Percentiles rank a stretch among this genome's conserved stretches.
These are phyloP conservation scores for Calameuta pallipes DNA, from an alignment of 2,888 invertebrate genomes.

Conservation along the genomic window DNA sequence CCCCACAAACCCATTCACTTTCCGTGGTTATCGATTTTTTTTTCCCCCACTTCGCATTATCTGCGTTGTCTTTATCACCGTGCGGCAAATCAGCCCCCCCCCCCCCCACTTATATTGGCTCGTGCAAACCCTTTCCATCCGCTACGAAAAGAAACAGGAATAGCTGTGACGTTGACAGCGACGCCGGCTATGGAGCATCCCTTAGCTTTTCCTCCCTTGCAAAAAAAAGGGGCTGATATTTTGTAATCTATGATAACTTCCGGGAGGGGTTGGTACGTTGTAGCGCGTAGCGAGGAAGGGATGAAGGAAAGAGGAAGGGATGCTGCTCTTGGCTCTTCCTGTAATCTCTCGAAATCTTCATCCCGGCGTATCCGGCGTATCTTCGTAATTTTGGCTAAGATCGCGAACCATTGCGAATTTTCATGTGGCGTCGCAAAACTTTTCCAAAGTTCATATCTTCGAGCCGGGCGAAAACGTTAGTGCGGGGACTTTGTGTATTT, in stretches of 20 bases:
- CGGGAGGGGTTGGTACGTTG: not conserved
- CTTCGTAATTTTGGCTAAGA: not conserved
- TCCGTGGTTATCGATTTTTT: too few species aligned
- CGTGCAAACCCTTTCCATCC: not conserved
- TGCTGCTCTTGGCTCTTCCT: not conserved
- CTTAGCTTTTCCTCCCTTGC: not conserved
- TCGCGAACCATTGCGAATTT: not conserved
- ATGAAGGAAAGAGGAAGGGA: not conserved
- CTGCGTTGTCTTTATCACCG: slow-evolving; percentile 22
- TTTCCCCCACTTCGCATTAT: too few species aligned
- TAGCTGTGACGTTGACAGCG: not conserved
- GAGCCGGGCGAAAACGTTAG: not conserved
- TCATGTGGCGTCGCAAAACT: not conserved
- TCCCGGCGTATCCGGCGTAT: not conserved
- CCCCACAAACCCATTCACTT: not conserved
- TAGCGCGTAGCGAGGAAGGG: not conserved
- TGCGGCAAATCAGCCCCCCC: not conserved
- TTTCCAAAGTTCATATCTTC: not conserved
- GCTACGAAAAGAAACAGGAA: not conserved
- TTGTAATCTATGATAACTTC: slow-evolving; percentile 20
- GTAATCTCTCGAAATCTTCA: slow-evolving; percentile 18
- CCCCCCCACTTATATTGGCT: slow-evolving; percentile 7
- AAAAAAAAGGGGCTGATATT: slow-evolving; percentile 15
- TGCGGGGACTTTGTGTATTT: not conserved
- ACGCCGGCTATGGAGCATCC: not conserved